Evolutionary conservation across 2,888 invertebrate species (phyloP).

Genomic region (Bugulina stolonifera): DNA sequence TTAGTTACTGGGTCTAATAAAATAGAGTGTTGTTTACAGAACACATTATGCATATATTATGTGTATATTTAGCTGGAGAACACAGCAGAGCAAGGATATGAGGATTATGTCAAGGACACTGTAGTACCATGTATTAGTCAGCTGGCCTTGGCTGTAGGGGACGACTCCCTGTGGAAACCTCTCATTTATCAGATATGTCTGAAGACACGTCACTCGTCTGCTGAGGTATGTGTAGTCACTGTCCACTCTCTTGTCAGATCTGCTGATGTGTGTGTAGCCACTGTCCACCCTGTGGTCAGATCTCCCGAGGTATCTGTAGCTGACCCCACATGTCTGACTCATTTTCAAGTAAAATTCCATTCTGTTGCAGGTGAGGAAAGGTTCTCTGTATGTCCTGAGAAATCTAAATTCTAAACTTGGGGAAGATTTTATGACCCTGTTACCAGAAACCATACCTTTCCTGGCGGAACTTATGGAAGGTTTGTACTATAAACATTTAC

Average conservation of each 20-base stretch:
- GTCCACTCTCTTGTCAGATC: not conserved
- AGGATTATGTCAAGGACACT: slow-evolving; percentile 59
- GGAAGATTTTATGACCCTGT: slow-evolving; percentile 77
- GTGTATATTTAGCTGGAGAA: slow-evolving; percentile 51
- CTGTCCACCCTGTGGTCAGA: too few relatives aligned
- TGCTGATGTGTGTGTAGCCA: not conserved
- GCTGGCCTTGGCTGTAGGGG: slow-evolving; percentile 69
- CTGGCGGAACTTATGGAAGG: slow-evolving; percentile 84
- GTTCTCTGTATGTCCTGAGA: slow-evolving; percentile 67
- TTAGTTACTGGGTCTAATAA: too few relatives aligned
- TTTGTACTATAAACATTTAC: too few relatives aligned
- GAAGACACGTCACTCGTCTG: slow-evolving; percentile 73
- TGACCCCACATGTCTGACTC: too few relatives aligned
- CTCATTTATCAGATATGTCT: slow-evolving; percentile 82
- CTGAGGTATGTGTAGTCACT: slow-evolving; percentile 59
- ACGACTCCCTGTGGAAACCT: slow-evolving; percentile 82
- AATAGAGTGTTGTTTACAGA: too few relatives aligned
- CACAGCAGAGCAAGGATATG: slow-evolving; percentile 52
- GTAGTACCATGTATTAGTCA: slow-evolving; percentile 76
- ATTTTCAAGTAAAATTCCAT: too few relatives aligned
- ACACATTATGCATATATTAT: too few relatives aligned
- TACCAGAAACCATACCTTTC: slow-evolving; percentile 90
- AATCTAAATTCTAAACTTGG: slow-evolving; percentile 77
- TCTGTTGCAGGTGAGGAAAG: slow-evolving; percentile 59
- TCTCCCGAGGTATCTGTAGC: too few relatives aligned